Base-by-base conservation (phyloP, 2,797 vertebrate genomes). In the Muscicapa comitata region DNA sequence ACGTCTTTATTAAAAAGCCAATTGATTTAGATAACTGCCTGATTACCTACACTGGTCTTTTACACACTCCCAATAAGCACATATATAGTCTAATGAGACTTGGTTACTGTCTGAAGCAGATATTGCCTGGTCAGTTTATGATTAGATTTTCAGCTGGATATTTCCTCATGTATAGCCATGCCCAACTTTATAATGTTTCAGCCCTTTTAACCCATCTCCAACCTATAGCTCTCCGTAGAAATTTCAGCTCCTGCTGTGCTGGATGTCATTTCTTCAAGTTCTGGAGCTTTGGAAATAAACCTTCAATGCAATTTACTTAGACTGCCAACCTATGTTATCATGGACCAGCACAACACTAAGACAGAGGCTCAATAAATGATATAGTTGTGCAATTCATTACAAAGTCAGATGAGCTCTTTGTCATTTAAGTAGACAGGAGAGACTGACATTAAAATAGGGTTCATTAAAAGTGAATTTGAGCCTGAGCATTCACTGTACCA, bases 401-500 rank as follows among this genome's bases (percentile, higher is more conserved):
- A 96, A 98, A 98, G 97, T 97, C 96, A 97, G 96, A 98, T 95
- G 91, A 98, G 94, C 62, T 95, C 90, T 97, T 96, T 97, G 97
- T 97, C 97, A 97, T 96, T 97, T 97, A 96, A 86, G 93, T 38
- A 97, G 95, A 97, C 84, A 96, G 96, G 92, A 97, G 84, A 97
- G 91, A 97, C 95, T 96, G 96, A 96, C 95, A 96, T 97, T 98
- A 97, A 98, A 98, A 97, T 95, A 95, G 0, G 1, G 95, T 97
- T 98, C 97, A 97, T 98, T 98, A 97, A 97, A 97, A 97, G 95
- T 93, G 94, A 98, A 97, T 97, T 96, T 98, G 95, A 97, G 83
- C 85, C 93, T 93, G 76, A 92, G 93, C 94, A 95, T 96, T 98
- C 95, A 93, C 77, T 93, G 81, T 87, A 94, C 95, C 95, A 97